Evolutionary conservation across 1,140 invertebrate genomes (phyloP).

Genomic region (Physella acuta): DNA sequence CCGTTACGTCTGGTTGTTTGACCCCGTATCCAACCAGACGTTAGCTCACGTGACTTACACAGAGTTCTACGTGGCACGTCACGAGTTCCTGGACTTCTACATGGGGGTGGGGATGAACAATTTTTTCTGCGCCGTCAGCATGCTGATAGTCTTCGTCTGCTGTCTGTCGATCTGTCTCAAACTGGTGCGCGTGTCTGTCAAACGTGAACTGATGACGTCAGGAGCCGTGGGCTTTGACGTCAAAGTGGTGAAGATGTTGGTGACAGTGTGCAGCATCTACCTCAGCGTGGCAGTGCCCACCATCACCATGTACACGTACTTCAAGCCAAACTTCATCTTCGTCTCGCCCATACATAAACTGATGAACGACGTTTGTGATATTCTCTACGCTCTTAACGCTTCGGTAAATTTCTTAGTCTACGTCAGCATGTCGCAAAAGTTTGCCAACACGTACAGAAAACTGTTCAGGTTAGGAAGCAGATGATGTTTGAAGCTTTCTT

Average conservation of each 20-base stretch:
- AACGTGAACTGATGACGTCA: not conserved
- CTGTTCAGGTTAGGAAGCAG: too few species aligned
- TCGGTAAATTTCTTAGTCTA: conserved; percentile 7
- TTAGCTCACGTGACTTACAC: not conserved
- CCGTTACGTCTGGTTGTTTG: not conserved
- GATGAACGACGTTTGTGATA: not conserved
- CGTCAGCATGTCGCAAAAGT: conserved; percentile 10
- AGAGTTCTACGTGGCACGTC: not conserved
- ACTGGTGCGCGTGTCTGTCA: not conserved
- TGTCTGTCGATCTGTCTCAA: not conserved
- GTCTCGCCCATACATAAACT: not conserved
- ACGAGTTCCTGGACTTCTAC: not conserved
- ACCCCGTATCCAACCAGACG: not conserved
- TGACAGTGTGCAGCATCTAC: conserved; percentile 1
- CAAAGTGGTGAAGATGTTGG: conserved; percentile 12
- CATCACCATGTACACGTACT: not conserved
- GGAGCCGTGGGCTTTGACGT: not conserved
- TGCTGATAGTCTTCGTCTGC: not conserved
- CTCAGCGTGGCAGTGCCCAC: not conserved
- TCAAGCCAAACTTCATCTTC: not conserved
- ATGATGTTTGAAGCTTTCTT: too few species aligned
- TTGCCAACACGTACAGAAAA: conserved; percentile 9
- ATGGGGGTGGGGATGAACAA: not conserved
- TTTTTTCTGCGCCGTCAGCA: not conserved
- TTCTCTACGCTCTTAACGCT: not conserved